Conservation (phyloP, 2,113 vertebrate genomes). For the Rattus norvegicus region DNA sequence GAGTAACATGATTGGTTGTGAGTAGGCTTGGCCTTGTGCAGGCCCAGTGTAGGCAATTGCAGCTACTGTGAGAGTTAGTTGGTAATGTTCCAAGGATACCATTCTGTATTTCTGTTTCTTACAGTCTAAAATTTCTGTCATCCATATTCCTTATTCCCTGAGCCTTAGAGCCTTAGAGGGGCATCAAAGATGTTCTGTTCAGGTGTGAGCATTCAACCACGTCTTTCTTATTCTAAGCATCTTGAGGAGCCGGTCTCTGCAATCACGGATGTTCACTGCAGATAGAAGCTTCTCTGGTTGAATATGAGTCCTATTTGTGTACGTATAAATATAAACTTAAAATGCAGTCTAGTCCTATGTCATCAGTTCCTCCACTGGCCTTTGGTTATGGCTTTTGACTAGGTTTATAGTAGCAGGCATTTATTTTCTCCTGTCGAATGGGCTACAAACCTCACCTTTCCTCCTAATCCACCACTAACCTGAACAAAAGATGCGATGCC, state of each 20-base stretch:
- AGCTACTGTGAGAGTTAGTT: not conserved
- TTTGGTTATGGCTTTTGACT: not conserved
- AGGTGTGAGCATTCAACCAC: not conserved
- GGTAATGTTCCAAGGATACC: not conserved
- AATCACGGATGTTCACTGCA: not conserved
- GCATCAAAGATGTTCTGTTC: not conserved
- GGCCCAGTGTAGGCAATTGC: not conserved
- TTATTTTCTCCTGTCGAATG: not conserved
- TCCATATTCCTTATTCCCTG: no score
- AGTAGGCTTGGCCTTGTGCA: not conserved
- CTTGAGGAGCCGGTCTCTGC: not conserved
- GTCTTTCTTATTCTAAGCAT: not conserved
- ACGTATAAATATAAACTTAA: not conserved
- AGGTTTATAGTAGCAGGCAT: not conserved
- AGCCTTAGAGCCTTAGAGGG: not conserved
- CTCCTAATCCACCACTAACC: not conserved
- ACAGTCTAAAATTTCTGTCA: not conserved
- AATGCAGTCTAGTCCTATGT: not conserved
- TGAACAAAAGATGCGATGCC: not conserved
- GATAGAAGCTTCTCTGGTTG: not conserved
- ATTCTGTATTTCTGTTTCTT: not conserved
- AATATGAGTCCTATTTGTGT: not conserved
- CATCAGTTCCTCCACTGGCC: not conserved
- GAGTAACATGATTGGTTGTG: not conserved
- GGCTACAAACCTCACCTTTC: not conserved